Evolutionary conservation across 1,140 invertebrate species (phyloP), one percentile per base, ranked within the genome.

Genomic region (Drosophila setifemur): DNA sequence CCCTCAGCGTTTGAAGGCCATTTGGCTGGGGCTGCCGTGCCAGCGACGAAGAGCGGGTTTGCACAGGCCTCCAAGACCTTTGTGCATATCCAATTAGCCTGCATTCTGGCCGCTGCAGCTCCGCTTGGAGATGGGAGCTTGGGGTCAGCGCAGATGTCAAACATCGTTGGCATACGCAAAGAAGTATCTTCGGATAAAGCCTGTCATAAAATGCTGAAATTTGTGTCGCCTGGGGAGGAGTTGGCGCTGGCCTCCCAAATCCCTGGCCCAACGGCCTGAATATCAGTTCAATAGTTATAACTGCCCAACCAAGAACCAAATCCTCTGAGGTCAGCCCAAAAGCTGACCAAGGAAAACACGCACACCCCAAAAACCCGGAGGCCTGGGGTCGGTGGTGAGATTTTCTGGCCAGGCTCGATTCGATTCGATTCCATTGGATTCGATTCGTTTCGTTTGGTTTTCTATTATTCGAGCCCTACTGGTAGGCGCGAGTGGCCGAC

Each of bases 211-310:
- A 60, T 78, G 55, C 64, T 45, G 48, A 74, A 79, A 72, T 74
- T 75, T 74, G 60, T 74, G 70, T 60, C 70, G 79, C 70, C 66
- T 39, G 58, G 79, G 73, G 79, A 85, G 54, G 79, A 76, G 57
- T 74, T 83, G 58, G 52, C 26, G 63, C 43, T 25, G 39, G 29
- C 26, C 47, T 35, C 21, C 40, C 33, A 47, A 37, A 23, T 42
- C 45, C 53, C 48, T 26, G 28, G 11, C 43, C 25, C 48, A 40
- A 45, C 45, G 33, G 45, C 70, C 49, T 40, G 35, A 39, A 79
- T 83, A 72, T 86, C 72, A 79, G 79, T 85, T 85, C 73, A 82
- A 82, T 82, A 72, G 68, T 71, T 67, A 31, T 69, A 48, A 71
- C 67, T 54, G 39, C 54, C 29, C 44, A 37, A 49, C 45, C 64